Percentiles rank a stretch among this genome's conserved stretches.
phyloP scores from a whole-genome alignment of 1,140 invertebrate genomes.

The Drosophila leontia region DNA sequence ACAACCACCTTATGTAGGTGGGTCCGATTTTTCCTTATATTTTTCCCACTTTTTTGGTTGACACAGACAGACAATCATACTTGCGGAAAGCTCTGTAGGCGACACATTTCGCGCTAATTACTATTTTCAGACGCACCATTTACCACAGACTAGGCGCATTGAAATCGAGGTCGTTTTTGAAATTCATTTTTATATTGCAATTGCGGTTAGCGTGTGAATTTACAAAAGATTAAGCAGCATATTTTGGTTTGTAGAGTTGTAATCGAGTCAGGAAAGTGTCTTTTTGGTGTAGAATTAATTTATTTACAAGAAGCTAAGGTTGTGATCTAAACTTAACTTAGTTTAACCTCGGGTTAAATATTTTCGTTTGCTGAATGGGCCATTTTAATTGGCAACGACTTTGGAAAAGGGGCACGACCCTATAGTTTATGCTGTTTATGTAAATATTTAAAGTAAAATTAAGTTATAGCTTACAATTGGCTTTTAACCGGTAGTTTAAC shows the following conservation, averaged over 20 bases:
- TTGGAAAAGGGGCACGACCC: too few relatives aligned
- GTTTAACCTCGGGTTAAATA: neutral
- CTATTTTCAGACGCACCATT: conserved; percentile 25
- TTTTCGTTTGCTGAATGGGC: neutral
- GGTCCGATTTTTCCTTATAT: conserved; percentile 3
- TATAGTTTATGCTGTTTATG: neutral
- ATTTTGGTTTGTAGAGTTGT: neutral
- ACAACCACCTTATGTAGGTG: conserved; percentile 16
- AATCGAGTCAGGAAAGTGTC: too few relatives aligned
- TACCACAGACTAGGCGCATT: conserved; percentile 2
- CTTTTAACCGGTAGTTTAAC: neutral
- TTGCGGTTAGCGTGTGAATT: conserved; percentile 1
- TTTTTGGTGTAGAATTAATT: neutral
- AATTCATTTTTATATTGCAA: conserved; percentile 10
- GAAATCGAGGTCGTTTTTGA: conserved; percentile 10
- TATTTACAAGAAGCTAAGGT: neutral
- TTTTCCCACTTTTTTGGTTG: conserved; percentile 1
- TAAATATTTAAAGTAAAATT: neutral
- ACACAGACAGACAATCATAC: conserved; percentile 7
- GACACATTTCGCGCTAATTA: conserved; percentile 23
- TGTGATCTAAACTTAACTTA: neutral
- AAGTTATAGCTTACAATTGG: neutral
- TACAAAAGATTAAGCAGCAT: neutral
- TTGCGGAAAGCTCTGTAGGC: conserved; percentile 12
- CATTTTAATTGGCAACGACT: neutral